Conservation (phyloP, 2,113 vertebrate genomes). For the Xiphophorus couchianus region DNA sequence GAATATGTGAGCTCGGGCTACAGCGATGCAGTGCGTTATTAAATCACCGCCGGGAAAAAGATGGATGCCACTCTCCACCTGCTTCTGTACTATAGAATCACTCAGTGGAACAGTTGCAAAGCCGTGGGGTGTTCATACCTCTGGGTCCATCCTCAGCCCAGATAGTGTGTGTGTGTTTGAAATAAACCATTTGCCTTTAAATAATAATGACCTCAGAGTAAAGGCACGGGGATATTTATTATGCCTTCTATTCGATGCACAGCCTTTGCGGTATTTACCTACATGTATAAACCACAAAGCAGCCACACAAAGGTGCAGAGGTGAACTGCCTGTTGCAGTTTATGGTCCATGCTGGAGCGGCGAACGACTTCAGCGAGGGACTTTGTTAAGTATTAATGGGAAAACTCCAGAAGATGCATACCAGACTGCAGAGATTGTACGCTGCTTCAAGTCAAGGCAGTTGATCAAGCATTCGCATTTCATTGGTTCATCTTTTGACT, state of each 20-base stretch:
- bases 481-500: constrained; percentile 15
- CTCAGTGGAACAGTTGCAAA: constrained; percentile 65
- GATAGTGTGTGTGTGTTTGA: constrained; percentile 1
- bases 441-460: constrained; percentile 32
- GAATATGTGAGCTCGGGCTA: constrained; percentile 32
- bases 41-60: constrained; percentile 73
- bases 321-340: constrained; percentile 13
- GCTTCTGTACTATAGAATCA: constrained; percentile 59
- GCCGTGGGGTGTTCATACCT: constrained; percentile 53
- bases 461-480: constrained; percentile 23
- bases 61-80: constrained; percentile 60
- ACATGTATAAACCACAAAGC: constrained; percentile 9
- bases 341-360: constrained; percentile 9
- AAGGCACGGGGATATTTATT: constrained; percentile 42
- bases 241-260: constrained; percentile 13
- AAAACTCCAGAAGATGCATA: constrained; percentile 35
- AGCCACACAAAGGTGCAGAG: constrained; percentile 3
- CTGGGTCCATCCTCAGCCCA: constrained; percentile 33
- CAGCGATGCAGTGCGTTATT: constrained; percentile 64
- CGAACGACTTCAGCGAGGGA: constrained; percentile 27
- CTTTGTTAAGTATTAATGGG: constrained; percentile 68
- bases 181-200: constrained; percentile 50
- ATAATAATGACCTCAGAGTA: constrained; percentile 55
- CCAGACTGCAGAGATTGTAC: constrained; percentile 45
- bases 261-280: constrained; percentile 3